phyloP scores from a whole-genome alignment of 2,113 vertebrate species.

The Xenopus tropicalis region UCB_Xtro_10.0 CM004451.2:53540501-53541000 shows the following conservation, averaged over 20 bases:
- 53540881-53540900: slow-evolving; percentile 63
- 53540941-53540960: too few species aligned
- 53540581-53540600: too few species aligned
- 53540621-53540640: slow-evolving; percentile 72
- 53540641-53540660: slow-evolving; percentile 68
- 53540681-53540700: slow-evolving; percentile 29
- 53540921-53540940: background rate
- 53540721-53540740: slow-evolving; percentile 58
- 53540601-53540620: slow-evolving; percentile 46
- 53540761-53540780: slow-evolving; percentile 61
- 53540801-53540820: slow-evolving; percentile 63
- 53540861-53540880: slow-evolving; percentile 73
- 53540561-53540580: too few species aligned
- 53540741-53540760: slow-evolving; percentile 53
- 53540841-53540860: slow-evolving; percentile 83
- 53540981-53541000: too few species aligned
- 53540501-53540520: too few species aligned
- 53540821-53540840: slow-evolving; percentile 68
- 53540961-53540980: too few species aligned
- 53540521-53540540: too few species aligned
- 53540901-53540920: slow-evolving; percentile 57
- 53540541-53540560: too few species aligned
- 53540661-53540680: slow-evolving; percentile 60
- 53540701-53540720: slow-evolving; percentile 8
- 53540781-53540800: slow-evolving; percentile 66